Evolutionary conservation across 2,888 invertebrate genomes (phyloP).

Genomic region (Ptycholaimellus sp.): DNA sequence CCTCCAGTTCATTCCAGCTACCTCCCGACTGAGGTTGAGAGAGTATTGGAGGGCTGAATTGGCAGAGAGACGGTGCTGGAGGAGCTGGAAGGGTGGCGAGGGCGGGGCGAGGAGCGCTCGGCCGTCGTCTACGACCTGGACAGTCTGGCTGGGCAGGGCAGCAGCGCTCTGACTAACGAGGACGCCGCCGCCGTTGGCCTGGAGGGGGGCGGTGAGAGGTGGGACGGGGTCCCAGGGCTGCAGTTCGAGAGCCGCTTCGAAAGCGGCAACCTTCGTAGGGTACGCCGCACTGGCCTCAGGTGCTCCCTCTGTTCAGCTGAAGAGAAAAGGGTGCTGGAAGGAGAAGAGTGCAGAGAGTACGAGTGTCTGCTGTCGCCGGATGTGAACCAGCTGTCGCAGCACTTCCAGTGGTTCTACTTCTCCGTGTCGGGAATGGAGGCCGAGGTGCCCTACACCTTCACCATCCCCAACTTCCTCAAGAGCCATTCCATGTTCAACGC

Average conservation of each 20-base stretch:
- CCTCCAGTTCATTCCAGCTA: neutral
- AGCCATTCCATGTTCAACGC: constrained; percentile 61
- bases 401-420: constrained; percentile 74
- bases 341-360: constrained; percentile 33
- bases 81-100: constrained; percentile 43
- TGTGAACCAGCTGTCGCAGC: constrained; percentile 45
- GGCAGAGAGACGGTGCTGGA: constrained; percentile 35
- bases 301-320: neutral
- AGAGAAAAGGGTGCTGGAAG: neutral
- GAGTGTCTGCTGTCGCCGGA: constrained; percentile 58
- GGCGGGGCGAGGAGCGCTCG: constrained; percentile 36
- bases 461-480: constrained; percentile 64
- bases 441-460: constrained; percentile 48
- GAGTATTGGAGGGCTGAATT: neutral
- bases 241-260: constrained; percentile 62
- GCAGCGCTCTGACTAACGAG: constrained; percentile 2
- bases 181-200: constrained; percentile 2
- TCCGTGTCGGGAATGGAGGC: constrained; percentile 52
- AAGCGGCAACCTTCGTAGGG: constrained; percentile 57
- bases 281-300: neutral
- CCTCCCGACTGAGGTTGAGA: neutral
- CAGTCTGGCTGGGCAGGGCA: constrained; percentile 23
- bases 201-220: constrained; percentile 1
- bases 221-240: constrained; percentile 21
- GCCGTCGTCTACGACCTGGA: constrained; percentile 49